Conservation (phyloP, 2,113 vertebrate genomes). For the Sardina pilchardus region DNA sequence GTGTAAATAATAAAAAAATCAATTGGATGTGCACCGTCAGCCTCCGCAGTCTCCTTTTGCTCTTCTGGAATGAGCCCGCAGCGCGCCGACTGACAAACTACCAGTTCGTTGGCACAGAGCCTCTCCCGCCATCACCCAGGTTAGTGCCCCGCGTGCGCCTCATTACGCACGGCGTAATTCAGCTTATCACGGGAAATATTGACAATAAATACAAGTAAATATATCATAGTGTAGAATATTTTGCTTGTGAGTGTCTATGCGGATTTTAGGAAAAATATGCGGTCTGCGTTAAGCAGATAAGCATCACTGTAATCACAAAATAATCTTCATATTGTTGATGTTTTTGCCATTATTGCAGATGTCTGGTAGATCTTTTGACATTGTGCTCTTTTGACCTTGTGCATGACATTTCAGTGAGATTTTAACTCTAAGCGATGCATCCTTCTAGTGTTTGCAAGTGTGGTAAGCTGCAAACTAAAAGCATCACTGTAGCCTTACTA, state of each 20-base stretch:
- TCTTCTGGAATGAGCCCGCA: slow-evolving; percentile 33
- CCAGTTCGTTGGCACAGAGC: slow-evolving; percentile 5
- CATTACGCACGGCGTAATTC: background rate
- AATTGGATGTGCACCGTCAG: slow-evolving; percentile 23
- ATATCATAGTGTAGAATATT: background rate
- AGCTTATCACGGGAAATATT: background rate
- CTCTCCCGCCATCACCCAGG: slow-evolving; percentile 41
- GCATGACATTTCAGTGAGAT: background rate
- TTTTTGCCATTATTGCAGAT: background rate
- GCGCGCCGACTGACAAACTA: slow-evolving; percentile 11
- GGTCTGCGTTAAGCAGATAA: background rate
- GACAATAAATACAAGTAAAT: background rate
- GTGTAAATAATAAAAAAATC: background rate
- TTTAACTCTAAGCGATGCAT: background rate
- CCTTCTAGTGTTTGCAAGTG: background rate
- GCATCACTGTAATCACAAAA: background rate
- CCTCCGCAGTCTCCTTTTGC: slow-evolving; percentile 34
- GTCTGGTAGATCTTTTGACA: background rate
- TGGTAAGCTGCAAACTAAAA: background rate
- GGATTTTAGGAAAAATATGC: background rate
- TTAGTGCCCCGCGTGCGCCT: background rate
- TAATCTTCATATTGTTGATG: background rate
- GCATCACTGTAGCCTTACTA: background rate
- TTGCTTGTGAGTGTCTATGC: background rate
- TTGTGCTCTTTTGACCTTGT: background rate